Evolutionary conservation across 1,140 invertebrate genomes (phyloP).

Genomic region (Capitella teleta): DNA sequence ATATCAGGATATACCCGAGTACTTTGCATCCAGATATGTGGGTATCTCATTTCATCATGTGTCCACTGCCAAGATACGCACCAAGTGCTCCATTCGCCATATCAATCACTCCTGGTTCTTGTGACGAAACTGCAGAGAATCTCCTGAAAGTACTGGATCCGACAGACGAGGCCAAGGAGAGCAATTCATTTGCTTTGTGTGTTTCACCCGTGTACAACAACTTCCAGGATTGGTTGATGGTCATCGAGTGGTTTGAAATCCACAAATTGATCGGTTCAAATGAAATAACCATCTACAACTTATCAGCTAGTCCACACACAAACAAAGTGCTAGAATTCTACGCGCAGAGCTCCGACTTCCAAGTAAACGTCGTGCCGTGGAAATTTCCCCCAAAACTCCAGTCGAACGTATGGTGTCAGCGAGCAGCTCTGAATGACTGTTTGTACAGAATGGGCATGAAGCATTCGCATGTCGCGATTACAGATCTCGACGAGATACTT

Average conservation of each 20-base stretch:
- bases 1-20: slow-evolving; percentile 6
- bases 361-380: slow-evolving; percentile 8
- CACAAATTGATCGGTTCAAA: slow-evolving; percentile 3
- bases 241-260: slow-evolving; percentile 8
- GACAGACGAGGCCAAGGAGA: too few species aligned
- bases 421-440: slow-evolving; percentile 7
- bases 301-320: not conserved
- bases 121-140: not conserved
- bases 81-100: not conserved
- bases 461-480: slow-evolving; percentile 5
- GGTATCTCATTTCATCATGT: slow-evolving; percentile 7
- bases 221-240: not conserved
- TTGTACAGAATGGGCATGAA: slow-evolving; percentile 1
- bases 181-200: slow-evolving; percentile 2
- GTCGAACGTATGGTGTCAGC: slow-evolving; percentile 4
- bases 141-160: slow-evolving; percentile 3
- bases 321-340: not conserved
- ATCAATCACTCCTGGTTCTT: slow-evolving; percentile 1
- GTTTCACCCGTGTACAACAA: slow-evolving; percentile 3
- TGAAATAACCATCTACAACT: slow-evolving; percentile 4
- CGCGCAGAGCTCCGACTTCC: not conserved
- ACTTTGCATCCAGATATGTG: slow-evolving; percentile 1
- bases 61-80: not conserved
- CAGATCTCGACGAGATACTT: slow-evolving; percentile 7
- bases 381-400: slow-evolving; percentile 1